Conservation (phyloP, 2,888 invertebrate species). For the Yponomeuta evonymella region DNA sequence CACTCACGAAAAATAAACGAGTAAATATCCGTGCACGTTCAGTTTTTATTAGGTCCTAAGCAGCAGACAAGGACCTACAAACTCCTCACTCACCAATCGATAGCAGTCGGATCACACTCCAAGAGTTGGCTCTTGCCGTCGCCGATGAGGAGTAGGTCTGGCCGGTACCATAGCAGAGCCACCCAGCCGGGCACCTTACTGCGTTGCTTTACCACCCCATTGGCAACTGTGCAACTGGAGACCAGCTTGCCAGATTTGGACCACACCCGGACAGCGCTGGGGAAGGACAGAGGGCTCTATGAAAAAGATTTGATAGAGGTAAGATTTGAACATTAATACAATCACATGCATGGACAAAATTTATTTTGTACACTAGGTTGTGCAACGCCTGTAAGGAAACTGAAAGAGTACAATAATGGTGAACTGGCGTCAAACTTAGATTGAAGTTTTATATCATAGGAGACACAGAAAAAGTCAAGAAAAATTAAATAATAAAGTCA, state of each 20-base stretch:
- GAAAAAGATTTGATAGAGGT: not conserved
- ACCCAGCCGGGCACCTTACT: constrained; percentile 47
- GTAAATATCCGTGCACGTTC: too few relatives aligned
- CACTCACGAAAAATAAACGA: too few relatives aligned
- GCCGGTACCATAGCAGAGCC: constrained; percentile 77
- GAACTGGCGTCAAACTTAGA: too few relatives aligned
- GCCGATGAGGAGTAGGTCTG: constrained; percentile 72
- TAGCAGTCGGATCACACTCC: constrained; percentile 74
- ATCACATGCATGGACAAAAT: not conserved
- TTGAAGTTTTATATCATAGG: too few relatives aligned
- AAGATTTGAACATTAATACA: not conserved
- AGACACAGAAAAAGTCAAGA: too few relatives aligned
- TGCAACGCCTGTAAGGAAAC: too few relatives aligned
- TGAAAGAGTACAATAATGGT: too few relatives aligned
- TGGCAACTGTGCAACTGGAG: constrained; percentile 36
- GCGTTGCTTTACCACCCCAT: constrained; percentile 25
- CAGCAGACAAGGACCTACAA: too few relatives aligned
- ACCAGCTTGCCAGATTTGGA: constrained; percentile 76
- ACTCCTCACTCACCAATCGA: constrained; percentile 43
- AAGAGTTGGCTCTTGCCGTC: constrained; percentile 79
- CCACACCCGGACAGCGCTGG: constrained; percentile 78
- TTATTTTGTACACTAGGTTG: not conserved
- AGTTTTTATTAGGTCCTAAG: too few relatives aligned
- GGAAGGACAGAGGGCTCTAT: constrained; percentile 23
- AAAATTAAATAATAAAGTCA: too few relatives aligned